Base-by-base conservation (phyloP, 2,113 vertebrate genomes). In the Tautogolabrus adspersus region DNA sequence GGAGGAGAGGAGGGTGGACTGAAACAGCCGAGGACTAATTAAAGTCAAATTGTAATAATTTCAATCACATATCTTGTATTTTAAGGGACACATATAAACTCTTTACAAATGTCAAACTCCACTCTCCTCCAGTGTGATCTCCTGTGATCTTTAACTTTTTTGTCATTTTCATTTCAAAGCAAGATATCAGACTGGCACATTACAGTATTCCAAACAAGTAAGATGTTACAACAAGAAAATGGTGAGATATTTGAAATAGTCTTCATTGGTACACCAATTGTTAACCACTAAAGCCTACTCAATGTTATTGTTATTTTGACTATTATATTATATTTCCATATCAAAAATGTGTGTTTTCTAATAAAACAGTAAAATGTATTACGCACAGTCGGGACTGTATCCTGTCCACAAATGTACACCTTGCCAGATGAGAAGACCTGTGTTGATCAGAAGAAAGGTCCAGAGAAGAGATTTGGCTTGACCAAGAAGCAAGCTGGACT, bases 401-500 rank as follows among this genome's bases (percentile, higher is more conserved):
- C 42, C 26, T 82, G 83, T 71, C 62, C 42, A 58, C 66, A 66
- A 22, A 77, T 66, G 40, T 46, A 57, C 80, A 69, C 12, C 3
- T 69, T 65, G 63, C 66, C 60, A 65, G 51, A 76, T 42, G 72
- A 75, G 57, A 73, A 77, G 61, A 79, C 30, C 59, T 57, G 65
- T 23, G 47, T 8, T 26, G 62, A 54, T 70, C 40, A 49, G 62
- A 67, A 70, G 18, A 63, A 44, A 70, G 58, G 64, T 79, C 69
- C 57, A 68, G 69, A 59, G 72, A 19, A 54, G 66, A 71, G 66
- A 77, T 82, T 44, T 73, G 75, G 60, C 75, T 86, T 68, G 72
- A 95, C 93, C 95, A 95, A 95, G 95, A 95, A 96, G 96, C 96
- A 98, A 98, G 97, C 96, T 97, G 96, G 96, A 96, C 96, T 97